Conservation (phyloP, 2,113 vertebrate species). For the Protobothrops flavoviridis region DNA sequence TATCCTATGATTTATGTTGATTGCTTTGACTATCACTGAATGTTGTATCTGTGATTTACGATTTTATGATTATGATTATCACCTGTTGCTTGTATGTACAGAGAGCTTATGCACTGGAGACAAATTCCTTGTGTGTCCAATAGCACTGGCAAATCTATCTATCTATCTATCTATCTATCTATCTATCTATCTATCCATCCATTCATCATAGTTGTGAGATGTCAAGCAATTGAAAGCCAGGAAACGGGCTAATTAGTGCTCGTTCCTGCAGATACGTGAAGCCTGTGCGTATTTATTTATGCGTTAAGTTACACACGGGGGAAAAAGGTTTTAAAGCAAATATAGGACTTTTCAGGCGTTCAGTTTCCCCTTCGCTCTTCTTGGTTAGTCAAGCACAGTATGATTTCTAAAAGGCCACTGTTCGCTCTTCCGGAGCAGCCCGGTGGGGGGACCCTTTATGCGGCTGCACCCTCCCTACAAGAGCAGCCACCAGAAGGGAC, state of each 20-base stretch:
- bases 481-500: background rate
- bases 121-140: background rate
- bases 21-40: background rate
- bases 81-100: background rate
- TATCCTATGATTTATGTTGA: background rate
- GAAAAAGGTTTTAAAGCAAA: background rate
- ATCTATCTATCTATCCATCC: too few species aligned
- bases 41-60: background rate
- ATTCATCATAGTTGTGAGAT: background rate
- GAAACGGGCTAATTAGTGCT: background rate
- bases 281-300: background rate
- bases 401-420: background rate
- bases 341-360: background rate
- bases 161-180: too few species aligned
- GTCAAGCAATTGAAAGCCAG: background rate
- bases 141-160: background rate
- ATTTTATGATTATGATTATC: background rate
- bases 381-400: background rate
- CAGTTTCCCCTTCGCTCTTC: background rate
- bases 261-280: background rate
- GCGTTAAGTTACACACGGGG: background rate
- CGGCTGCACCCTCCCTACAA: background rate
- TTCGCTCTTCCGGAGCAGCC: background rate
- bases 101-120: background rate
- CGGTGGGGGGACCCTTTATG: background rate